These are phyloP conservation scores for Hydractinia symbiolongicarpus DNA, from an alignment of 30 jellyfish, hydroid and myxozoan species.

Conservation along the genomic window DNA sequence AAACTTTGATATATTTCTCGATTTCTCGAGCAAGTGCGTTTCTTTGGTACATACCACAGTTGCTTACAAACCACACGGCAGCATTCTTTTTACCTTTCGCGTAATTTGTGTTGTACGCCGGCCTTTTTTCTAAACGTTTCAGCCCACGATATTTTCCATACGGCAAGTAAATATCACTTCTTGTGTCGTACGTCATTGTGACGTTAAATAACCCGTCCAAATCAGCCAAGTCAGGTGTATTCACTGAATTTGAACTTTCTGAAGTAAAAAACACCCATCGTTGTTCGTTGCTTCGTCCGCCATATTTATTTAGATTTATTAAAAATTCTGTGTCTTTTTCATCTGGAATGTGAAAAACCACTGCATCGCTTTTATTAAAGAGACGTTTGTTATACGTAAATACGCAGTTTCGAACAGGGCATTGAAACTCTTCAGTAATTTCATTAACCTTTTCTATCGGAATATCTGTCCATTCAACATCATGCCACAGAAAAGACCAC, in stretches of 20 bases:
- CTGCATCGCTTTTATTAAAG: slow-evolving; percentile 1
- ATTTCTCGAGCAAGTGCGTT: slow-evolving; percentile 49
- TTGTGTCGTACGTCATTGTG: slow-evolving; percentile 68
- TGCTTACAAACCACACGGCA: slow-evolving; percentile 61
- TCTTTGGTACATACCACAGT: slow-evolving; percentile 57
- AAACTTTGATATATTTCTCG: slow-evolving; percentile 38
- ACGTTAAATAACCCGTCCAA: slow-evolving; percentile 64
- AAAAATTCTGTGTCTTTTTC: not conserved
- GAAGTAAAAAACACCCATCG: not conserved
- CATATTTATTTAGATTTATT: slow-evolving; percentile 4
- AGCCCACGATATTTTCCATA: slow-evolving; percentile 35
- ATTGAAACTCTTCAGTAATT: not conserved
- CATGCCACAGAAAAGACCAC: not conserved
- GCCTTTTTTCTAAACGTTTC: not conserved
- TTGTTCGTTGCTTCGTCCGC: slow-evolving; percentile 4
- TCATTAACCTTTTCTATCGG: not conserved
- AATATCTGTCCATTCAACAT: not conserved
- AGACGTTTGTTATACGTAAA: slow-evolving; percentile 4
- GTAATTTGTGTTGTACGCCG: slow-evolving; percentile 13
- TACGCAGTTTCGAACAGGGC: not conserved
- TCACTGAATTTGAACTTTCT: not conserved
- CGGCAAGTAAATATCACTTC: slow-evolving; percentile 67
- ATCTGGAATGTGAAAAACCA: slow-evolving; percentile 12
- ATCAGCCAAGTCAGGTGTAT: not conserved
- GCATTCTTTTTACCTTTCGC: slow-evolving; percentile 42